Evolutionary conservation across 2,797 vertebrate species (phyloP).

Genomic region (Argya squamiceps): DNA sequence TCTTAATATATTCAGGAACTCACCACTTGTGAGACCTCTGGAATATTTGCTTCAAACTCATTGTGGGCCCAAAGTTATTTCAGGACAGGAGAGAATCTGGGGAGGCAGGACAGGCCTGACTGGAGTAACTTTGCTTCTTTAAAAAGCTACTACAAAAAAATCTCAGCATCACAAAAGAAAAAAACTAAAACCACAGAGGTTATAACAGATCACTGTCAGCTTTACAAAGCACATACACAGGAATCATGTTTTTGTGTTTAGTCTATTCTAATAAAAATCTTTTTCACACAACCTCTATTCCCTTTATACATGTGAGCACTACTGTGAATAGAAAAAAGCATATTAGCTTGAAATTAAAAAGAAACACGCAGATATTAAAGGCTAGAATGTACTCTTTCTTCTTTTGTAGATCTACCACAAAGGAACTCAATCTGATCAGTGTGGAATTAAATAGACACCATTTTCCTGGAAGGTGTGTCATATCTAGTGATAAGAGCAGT

Average conservation of each 20-base stretch:
- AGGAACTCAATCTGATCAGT: slow-evolving; percentile 40
- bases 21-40: background rate
- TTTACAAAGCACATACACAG: background rate
- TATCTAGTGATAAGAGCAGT: background rate
- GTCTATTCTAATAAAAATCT: background rate
- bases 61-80: background rate
- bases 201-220: background rate
- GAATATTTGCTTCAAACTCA: background rate
- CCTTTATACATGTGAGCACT: background rate
- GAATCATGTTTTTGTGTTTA: background rate
- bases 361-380: background rate
- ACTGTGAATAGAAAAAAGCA: background rate
- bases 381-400: background rate
- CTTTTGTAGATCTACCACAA: slow-evolving; percentile 10
- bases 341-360: slow-evolving; percentile 33
- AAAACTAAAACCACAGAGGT: background rate
- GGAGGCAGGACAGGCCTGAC: background rate
- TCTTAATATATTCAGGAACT: background rate
- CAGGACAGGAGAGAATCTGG: background rate
- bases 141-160: background rate
- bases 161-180: background rate
- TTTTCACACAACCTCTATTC: background rate
- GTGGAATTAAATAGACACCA: background rate
- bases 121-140: background rate
- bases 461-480: background rate